Conservation (phyloP, 2,888 invertebrate genomes). For the Drosophila formosana region DNA sequence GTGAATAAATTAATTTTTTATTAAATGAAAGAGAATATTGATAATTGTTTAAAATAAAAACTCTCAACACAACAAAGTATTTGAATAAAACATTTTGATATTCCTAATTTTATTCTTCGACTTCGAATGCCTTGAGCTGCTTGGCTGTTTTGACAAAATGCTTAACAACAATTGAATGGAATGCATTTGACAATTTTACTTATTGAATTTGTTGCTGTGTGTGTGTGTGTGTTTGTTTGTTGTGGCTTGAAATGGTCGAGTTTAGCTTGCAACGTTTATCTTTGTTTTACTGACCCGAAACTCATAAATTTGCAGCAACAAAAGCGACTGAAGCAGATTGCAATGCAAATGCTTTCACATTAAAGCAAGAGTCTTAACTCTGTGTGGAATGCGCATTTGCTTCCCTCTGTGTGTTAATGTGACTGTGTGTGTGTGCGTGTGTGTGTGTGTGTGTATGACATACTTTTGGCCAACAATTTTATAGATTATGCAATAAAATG, state of each 20-base stretch:
- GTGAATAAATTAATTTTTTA: background rate
- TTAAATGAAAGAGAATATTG: background rate
- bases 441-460: constrained; percentile 19
- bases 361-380: constrained; percentile 8
- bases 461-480: constrained; percentile 17
- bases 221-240: constrained; percentile 5
- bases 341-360: constrained; percentile 23
- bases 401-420: too few species aligned
- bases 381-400: background rate
- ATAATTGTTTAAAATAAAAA: background rate
- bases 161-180: constrained; percentile 30
- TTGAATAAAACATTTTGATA: constrained; percentile 4
- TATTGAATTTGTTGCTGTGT: constrained; percentile 8
- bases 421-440: constrained; percentile 11
- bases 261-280: constrained; percentile 53
- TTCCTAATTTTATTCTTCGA: constrained; percentile 26
- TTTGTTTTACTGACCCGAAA: constrained; percentile 50
- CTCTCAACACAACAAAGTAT: background rate
- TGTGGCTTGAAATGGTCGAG: constrained; percentile 20
- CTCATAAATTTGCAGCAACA: constrained; percentile 52
- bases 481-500: constrained; percentile 52
- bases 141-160: constrained; percentile 30
- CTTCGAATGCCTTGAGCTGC: constrained; percentile 21
- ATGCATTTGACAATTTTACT: constrained; percentile 21
- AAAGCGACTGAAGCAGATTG: background rate